These are phyloP conservation scores for Clusia tigrina DNA, from an alignment of 2,888 invertebrate species.

Conservation along the genomic window DNA sequence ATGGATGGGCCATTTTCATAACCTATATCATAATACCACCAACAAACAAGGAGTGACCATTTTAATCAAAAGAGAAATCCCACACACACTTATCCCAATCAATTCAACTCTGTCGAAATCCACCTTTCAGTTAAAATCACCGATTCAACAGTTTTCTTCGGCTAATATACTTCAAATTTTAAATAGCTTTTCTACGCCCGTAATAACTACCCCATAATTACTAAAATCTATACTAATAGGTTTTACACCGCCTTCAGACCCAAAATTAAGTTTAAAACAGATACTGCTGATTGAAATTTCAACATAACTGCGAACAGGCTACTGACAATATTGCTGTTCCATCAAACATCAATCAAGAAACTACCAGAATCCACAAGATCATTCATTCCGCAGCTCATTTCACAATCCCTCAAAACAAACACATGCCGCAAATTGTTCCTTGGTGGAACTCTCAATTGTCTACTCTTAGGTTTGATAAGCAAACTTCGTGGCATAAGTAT, in stretches of 20 bases:
- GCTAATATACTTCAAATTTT: no score
- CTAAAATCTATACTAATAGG: background rate
- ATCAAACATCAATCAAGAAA: background rate
- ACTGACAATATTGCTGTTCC: background rate
- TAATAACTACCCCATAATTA: background rate
- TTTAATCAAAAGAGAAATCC: no score
- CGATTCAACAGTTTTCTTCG: no score
- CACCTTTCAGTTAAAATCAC: no score
- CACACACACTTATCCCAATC: no score
- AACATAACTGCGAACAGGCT: background rate
- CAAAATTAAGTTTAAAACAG: constrained; percentile 9
- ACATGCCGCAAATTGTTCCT: background rate
- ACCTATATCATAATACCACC: no score
- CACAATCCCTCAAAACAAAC: constrained; percentile 14
- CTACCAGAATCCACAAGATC: background rate
- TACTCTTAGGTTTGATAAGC: constrained; percentile 8
- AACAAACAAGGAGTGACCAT: no score
- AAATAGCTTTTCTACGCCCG: no score
- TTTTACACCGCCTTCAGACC: background rate
- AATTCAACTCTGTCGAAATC: no score
- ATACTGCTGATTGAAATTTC: constrained; percentile 13
- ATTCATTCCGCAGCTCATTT: background rate
- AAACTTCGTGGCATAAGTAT: background rate
- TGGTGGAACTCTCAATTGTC: constrained; percentile 9
- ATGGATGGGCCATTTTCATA: no score